Evolutionary conservation across 1,140 invertebrate genomes (phyloP).

Genomic region (Bombus vancouverensis): DNA sequence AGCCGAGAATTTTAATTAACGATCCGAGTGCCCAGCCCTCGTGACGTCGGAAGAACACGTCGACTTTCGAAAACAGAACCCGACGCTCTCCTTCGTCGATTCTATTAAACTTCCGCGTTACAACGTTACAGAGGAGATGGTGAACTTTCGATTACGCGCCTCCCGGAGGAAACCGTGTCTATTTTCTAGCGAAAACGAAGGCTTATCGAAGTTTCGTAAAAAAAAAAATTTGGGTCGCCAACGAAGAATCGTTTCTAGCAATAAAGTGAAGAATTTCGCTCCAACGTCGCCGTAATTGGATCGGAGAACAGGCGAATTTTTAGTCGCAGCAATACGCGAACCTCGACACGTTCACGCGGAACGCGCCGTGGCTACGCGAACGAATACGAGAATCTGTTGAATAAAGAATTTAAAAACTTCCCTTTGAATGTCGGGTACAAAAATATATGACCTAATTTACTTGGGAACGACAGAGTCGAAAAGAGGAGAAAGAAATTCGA

Average conservation of each 20-base stretch:
- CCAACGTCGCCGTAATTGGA: neutral
- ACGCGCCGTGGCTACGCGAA: too few relatives aligned
- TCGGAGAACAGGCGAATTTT: neutral
- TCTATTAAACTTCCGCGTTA: slow-evolving; percentile 10
- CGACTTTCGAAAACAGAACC: neutral
- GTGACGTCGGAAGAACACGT: neutral
- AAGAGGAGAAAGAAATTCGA: neutral
- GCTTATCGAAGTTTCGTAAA: neutral
- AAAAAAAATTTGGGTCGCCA: neutral
- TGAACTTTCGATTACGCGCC: slow-evolving; percentile 2
- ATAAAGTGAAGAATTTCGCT: neutral
- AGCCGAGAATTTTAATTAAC: slow-evolving; percentile 14
- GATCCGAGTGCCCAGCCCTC: neutral
- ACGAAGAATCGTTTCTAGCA: neutral
- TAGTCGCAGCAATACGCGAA: neutral
- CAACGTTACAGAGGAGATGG: neutral
- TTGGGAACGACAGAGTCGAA: neutral
- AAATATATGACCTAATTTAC: slow-evolving; percentile 9
- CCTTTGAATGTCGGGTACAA: neutral
- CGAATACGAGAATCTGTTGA: neutral
- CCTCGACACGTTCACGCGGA: too few relatives aligned
- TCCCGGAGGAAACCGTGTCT: neutral
- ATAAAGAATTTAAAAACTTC: slow-evolving; percentile 3
- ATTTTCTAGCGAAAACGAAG: neutral
- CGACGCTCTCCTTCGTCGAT: neutral